Evolutionary conservation across 2,113 vertebrate genomes (phyloP).

Genomic region (Notothenia rossii): DNA sequence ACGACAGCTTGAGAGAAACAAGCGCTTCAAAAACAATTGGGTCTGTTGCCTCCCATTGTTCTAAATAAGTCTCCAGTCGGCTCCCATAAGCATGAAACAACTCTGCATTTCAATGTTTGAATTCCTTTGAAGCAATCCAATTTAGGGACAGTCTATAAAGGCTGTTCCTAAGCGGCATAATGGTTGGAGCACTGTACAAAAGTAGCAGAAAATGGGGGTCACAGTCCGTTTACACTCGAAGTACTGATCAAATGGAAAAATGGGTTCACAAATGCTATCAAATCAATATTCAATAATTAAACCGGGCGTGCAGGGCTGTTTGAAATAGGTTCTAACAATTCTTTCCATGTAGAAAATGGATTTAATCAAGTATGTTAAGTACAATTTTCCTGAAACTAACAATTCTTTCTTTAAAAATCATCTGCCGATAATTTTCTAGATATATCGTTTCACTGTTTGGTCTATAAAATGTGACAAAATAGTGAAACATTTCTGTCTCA

Average conservation of each 20-base stretch:
- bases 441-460: too few species aligned
- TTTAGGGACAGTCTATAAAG: conserved; percentile 9
- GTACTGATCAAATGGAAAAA: neutral
- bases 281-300: neutral
- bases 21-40: neutral
- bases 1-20: neutral
- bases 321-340: neutral
- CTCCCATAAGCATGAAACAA: conserved; percentile 20
- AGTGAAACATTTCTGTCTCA: too few species aligned
- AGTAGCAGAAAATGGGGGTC: neutral
- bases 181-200: neutral
- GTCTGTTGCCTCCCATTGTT: neutral
- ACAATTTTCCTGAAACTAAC: neutral
- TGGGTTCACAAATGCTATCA: neutral
- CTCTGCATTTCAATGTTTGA: neutral
- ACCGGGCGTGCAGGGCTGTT: neutral
- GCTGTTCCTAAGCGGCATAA: neutral
- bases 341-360: neutral
- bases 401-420: too few species aligned
- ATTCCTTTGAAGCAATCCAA: conserved; percentile 21
- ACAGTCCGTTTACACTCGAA: neutral
- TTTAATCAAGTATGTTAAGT: neutral
- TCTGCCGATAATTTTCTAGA: too few species aligned
- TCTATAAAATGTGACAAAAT: too few species aligned
- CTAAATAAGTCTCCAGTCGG: conserved; percentile 7